These are phyloP conservation scores for Parochlus steinenii DNA, from an alignment of 2,888 invertebrate species.

Conservation along the genomic window DNA sequence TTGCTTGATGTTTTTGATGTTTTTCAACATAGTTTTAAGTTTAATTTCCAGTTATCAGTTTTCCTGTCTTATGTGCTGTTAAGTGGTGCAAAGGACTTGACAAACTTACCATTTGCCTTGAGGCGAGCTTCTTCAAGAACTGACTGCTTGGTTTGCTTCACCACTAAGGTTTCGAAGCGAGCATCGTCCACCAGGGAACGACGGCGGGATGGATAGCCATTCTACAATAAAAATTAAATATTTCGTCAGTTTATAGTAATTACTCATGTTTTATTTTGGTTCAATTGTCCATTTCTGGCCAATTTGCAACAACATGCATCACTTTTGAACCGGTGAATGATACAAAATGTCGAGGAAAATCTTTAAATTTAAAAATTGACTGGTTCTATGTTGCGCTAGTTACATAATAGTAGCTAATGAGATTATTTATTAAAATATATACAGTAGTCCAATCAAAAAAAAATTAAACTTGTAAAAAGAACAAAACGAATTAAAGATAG, in stretches of 20 bases:
- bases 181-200: conserved; percentile 96
- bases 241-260: neutral
- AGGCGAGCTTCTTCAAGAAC: conserved; percentile 81
- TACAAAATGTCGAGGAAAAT: neutral
- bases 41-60: no score
- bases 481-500: no score
- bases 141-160: conserved; percentile 86
- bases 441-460: no score
- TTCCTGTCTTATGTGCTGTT: no score
- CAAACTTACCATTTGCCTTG: conserved; percentile 63
- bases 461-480: no score
- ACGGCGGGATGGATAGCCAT: conserved; percentile 89
- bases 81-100: conserved; percentile 1
- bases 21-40: neutral
- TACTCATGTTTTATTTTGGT: neutral
- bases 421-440: neutral
- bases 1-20: neutral
- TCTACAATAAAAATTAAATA: conserved; percentile 45
- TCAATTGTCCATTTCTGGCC: no score
- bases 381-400: neutral
- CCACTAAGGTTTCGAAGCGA: conserved; percentile 88
- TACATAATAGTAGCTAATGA: neutral
- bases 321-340: no score
- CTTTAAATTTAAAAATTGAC: neutral
- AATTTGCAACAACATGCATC: no score